Base-by-base conservation (phyloP, 2,888 invertebrate genomes). In the Drosophila neoperkinsi region DNA sequence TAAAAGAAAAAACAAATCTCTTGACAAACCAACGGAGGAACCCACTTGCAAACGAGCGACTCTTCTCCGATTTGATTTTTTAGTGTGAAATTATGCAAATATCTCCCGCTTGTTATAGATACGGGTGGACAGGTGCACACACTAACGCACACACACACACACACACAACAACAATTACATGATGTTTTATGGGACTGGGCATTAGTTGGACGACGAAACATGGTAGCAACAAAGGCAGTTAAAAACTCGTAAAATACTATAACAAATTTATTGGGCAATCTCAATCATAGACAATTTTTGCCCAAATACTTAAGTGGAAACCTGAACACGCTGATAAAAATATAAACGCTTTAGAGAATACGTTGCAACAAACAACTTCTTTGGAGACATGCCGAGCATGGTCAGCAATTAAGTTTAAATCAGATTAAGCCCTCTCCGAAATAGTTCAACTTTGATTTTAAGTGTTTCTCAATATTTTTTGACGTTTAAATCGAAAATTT, bases 41-140 rank as follows among this genome's bases (percentile, higher is more conserved):
- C 36, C 36, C 60, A 38, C 50, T 50, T 64, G 61, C 28, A 31
- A 46, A 56, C 59, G 59, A 64, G 71, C 64, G 73, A 63, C 49
- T 52, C 46, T 38, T 18, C 52, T 77, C 59, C 67, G 73, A 56
- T 73, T 81, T 64, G 73, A 53, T 61, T 61, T 71, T 79, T 70
- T 77, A 90, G 89, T 90, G 87, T 88, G 81, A 91, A 88, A 79
- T 87, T 91, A 91, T 91, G 85, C 69, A 76, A 90, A 90, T 90
- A 59, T 18, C 4, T 31, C 36, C 10, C 38, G 61, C 72, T 68
- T 61, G 67, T 69, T 73, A 71, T 78, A 50, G 64, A 80, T 79
- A 76, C 43, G 38, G 79, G 60, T 80, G 50, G 64, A 51, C 66
- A 71, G 52, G 53, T 65, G 73, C 52, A 66, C 64, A 68, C 64